Base-by-base conservation (phyloP, 23 tunicate species). In the Trididemnum clinides region DNA sequence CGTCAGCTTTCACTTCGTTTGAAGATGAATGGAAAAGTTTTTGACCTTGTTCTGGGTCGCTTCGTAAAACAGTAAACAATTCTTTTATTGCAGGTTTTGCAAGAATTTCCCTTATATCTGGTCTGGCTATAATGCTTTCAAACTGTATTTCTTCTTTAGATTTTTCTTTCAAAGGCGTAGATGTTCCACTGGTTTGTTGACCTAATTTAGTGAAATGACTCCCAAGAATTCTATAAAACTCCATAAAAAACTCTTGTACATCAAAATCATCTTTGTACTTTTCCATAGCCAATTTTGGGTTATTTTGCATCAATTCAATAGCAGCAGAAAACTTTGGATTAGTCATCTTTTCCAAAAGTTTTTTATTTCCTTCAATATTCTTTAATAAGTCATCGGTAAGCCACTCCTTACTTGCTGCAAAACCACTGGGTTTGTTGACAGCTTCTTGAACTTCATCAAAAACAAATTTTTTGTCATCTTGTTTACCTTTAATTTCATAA, bases 261-360 rank as follows among this genome's bases (percentile, higher is more conserved):
- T 92, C 91, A 33, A 3, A 25, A 30, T 92, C 91, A 87, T 92
- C 65, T 83, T 92, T 92, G 36, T 92, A 92, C 64, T 72, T 72
- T 73, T 92, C 97, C 87, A 71, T 87, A 0, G 97, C 97, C 2
- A 58, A 64, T 77, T 83, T 92, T 33, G 97, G 97, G 35, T 92
- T 91, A 27, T 57, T 77, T 77, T 92, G 82, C 97, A 92, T 92
- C 97, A 82, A 76, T 18, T 84, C 25, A 1, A 92, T 33, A 33
- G 97, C 97, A 34, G 50, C 36, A 10, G 87, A 57, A 82, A 92
- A 88, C 33, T 69, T 82, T 31, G 97, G 97, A 39, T 92, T 91
- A 27, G 84, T 29, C 28, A 92, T 57, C 65, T 87, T 87, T 32
- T 82, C 82, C 7, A 77, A 58, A 1, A 92, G 85, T 31, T 71